These are phyloP conservation scores for Cryptops parisi DNA, from an alignment of 2,888 invertebrate species.

Conservation along the genomic window DNA sequence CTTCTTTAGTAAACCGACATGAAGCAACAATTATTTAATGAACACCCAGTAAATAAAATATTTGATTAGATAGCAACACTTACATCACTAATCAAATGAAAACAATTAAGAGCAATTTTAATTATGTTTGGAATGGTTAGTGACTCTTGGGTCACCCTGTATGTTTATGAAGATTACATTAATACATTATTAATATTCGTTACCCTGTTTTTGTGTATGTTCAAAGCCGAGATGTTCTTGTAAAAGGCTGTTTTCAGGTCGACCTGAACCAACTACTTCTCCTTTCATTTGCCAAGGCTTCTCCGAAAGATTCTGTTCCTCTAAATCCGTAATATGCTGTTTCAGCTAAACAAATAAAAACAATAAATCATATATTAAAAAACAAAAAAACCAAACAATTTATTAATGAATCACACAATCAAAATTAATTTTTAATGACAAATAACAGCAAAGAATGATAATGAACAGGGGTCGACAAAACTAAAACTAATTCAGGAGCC, in stretches of 20 bases:
- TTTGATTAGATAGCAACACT: no score
- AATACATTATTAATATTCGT: constrained; percentile 15
- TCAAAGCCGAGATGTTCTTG: constrained; percentile 88
- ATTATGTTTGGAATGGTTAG: no score
- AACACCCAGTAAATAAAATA: no score
- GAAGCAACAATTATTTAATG: no score
- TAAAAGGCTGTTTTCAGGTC: constrained; percentile 84
- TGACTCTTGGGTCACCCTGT: no score
- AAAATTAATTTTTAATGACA: constrained; percentile 1
- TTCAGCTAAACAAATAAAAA: constrained; percentile 20
- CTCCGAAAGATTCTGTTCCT: constrained; percentile 45
- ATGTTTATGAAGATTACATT: not conserved
- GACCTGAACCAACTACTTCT: constrained; percentile 57
- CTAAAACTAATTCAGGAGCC: no score
- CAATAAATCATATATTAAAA: constrained; percentile 35
- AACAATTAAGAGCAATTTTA: no score
- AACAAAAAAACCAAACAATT: constrained; percentile 4
- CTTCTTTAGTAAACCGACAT: constrained; percentile 3
- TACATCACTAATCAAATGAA: no score
- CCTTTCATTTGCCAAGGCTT: constrained; percentile 92
- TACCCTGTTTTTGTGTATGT: constrained; percentile 53
- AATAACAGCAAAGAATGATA: no score
- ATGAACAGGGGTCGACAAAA: no score
- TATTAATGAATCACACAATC: no score
- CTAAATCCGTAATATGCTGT: constrained; percentile 30